phyloP scores from a whole-genome alignment of 2,797 vertebrate genomes.

The Rhinella marina region DNA sequence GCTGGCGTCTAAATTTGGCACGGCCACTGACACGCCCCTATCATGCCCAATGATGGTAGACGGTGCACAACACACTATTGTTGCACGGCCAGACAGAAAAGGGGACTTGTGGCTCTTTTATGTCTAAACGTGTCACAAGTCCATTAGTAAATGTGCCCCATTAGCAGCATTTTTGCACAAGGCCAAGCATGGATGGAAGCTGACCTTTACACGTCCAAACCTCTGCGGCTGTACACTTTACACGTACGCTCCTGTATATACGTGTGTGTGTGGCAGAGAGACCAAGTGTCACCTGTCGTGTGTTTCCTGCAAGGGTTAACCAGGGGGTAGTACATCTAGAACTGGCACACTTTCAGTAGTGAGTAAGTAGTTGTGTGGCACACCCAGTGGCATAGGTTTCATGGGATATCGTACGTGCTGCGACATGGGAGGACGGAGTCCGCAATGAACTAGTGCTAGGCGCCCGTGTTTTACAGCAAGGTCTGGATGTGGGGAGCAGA shows the following conservation, averaged over 20 bases:
- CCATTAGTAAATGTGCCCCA: background rate
- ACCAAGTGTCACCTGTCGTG: background rate
- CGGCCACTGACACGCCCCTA: too few relatives aligned
- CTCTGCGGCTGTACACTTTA: too few relatives aligned
- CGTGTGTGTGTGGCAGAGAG: background rate
- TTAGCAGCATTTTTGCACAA: background rate
- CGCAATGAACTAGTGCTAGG: background rate
- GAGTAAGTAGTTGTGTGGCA: slow-evolving; percentile 24
- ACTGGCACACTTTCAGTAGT: background rate
- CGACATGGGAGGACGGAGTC: background rate
- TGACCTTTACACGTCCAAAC: background rate
- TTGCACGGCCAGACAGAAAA: too few relatives aligned
- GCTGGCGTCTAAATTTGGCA: too few relatives aligned
- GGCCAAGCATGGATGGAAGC: background rate
- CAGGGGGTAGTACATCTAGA: background rate
- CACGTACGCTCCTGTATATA: background rate
- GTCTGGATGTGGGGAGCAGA: background rate
- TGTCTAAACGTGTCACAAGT: too few relatives aligned
- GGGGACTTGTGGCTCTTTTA: too few relatives aligned
- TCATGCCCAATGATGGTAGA: too few relatives aligned
- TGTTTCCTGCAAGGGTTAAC: background rate
- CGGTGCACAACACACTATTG: too few relatives aligned
- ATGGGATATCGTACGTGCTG: background rate
- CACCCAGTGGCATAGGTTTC: background rate
- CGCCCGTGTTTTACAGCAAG: background rate